phyloP scores from a whole-genome alignment of 2,888 invertebrate genomes.

The Anagyrus pseudococci region DNA sequence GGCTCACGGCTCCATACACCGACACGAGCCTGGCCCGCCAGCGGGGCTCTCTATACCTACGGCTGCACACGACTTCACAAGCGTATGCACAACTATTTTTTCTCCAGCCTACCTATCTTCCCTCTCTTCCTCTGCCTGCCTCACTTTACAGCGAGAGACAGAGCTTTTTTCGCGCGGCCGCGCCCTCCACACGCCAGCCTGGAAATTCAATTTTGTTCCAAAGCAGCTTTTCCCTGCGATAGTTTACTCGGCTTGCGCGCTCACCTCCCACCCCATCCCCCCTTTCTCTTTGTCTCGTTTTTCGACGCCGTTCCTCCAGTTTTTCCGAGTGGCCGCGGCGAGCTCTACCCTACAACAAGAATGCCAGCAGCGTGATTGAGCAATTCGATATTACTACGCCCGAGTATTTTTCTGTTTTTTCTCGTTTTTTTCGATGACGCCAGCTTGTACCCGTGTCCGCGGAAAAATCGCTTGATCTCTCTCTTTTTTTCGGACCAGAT shows the following conservation, averaged over 20 bases:
- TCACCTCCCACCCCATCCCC: no score
- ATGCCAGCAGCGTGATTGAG: no score
- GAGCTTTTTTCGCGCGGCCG: not conserved
- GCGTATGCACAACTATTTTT: not conserved
- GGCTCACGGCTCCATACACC: no score
- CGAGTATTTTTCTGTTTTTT: no score
- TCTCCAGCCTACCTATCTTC: not conserved
- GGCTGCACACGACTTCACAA: not conserved
- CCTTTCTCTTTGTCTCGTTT: not conserved
- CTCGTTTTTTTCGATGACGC: no score
- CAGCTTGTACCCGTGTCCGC: no score
- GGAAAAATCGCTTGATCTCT: no score
- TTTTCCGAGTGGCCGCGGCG: not conserved
- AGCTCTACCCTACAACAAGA: no score
- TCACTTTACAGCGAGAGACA: not conserved
- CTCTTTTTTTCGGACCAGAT: no score
- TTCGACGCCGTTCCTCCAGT: not conserved
- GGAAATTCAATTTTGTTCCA: conserved; percentile 31
- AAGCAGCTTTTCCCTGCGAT: conserved; percentile 30
- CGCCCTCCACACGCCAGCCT: not conserved
- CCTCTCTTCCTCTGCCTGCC: not conserved
- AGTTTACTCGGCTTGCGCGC: conserved; percentile 21
- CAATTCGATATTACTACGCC: no score
- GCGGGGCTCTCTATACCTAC: no score
- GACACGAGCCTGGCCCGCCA: no score